Percentiles rank a stretch among this genome's conserved stretches.
Conservation (phyloP, 2,888 invertebrate species). For the Drosophila rubida region DNA sequence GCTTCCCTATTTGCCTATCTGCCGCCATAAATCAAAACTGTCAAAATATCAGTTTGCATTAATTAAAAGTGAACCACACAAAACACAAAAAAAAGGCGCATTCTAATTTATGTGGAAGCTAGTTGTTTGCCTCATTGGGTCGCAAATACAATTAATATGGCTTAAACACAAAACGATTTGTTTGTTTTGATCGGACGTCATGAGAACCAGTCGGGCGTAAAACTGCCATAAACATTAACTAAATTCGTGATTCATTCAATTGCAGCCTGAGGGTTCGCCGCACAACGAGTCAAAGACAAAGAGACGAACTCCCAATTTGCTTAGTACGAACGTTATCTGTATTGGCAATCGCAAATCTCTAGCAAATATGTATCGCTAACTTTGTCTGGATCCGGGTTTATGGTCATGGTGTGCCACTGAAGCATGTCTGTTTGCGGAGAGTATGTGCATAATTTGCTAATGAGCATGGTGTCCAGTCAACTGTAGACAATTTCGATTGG, state of each 20-base stretch:
- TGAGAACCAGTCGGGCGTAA: constrained; percentile 50
- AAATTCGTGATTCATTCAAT: constrained; percentile 53
- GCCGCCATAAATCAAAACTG: constrained; percentile 44
- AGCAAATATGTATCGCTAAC: constrained; percentile 18
- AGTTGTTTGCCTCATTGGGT: constrained; percentile 30
- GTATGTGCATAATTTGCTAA: constrained; percentile 66
- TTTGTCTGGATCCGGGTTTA: constrained; percentile 33
- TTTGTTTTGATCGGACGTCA: constrained; percentile 1
- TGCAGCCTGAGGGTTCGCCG: constrained; percentile 16
- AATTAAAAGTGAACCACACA: constrained; percentile 50
- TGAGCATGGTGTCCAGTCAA: constrained; percentile 65
- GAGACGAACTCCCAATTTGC: constrained; percentile 47
- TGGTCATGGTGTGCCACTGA: constrained; percentile 31
- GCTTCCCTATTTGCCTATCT: constrained; percentile 4
- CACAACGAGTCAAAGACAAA: not conserved
- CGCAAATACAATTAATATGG: constrained; percentile 64
- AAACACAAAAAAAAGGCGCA: constrained; percentile 24
- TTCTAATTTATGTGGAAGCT: constrained; percentile 67
- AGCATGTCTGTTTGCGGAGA: constrained; percentile 30
- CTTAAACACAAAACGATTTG: constrained; percentile 20
- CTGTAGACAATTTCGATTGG: constrained; percentile 67
- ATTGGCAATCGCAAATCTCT: constrained; percentile 23
- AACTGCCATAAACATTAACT: constrained; percentile 47
- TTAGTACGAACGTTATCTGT: constrained; percentile 10
- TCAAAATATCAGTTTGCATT: constrained; percentile 50